Evolutionary conservation across 2,888 invertebrate species (phyloP), one percentile per base, ranked within the genome.

Genomic region (Plebejus argus): DNA sequence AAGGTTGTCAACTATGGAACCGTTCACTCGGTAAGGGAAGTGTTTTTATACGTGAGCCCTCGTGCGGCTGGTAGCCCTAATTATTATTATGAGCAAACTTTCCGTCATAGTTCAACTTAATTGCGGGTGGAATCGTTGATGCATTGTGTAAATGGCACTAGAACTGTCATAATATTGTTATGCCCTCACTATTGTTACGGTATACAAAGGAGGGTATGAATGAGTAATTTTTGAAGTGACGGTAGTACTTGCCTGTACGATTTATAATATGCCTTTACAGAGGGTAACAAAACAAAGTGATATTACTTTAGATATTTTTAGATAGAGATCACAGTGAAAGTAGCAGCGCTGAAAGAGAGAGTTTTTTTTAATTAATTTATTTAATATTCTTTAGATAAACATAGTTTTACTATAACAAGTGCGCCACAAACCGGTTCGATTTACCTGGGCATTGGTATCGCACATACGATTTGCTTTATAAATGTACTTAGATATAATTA

Each of bases 11-110:
- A 66, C 28, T 33, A 2, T 33, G 20, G 2, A 18, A 66, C 66
- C 28, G 8, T 66, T 28, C 28, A 66, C 66, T 66, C 6, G 6
- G 15, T 5, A 15, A 66, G 28, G 15, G 18, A 33, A 66, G 28
- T 66, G 28, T 66, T 66, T 66, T 33, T 66, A 33, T 7, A 66
- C 28, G 28, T 18, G 28, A 20, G 66, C 18, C 66, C 66, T 66
- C 28, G 15, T 28, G 66, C 66, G 28, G 7, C 23, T 33, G 66
- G 66, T 18, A 66, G 28, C 66, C 66, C 66, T 66, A 33, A 66
- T 66, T 66, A 33, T 66, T 66, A 33, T 66, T 66, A 66, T 66
- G 66, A 66, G 66, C 66, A 28, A 66, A 66, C 66, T 66, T 66
- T 66, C 66, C 18, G 20, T 15, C 66, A 33, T 66, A 66, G 66